Evolutionary conservation across 1,140 invertebrate genomes (phyloP), one percentile per base, ranked within the genome.

Genomic region (Eufriesea mexicana): DNA sequence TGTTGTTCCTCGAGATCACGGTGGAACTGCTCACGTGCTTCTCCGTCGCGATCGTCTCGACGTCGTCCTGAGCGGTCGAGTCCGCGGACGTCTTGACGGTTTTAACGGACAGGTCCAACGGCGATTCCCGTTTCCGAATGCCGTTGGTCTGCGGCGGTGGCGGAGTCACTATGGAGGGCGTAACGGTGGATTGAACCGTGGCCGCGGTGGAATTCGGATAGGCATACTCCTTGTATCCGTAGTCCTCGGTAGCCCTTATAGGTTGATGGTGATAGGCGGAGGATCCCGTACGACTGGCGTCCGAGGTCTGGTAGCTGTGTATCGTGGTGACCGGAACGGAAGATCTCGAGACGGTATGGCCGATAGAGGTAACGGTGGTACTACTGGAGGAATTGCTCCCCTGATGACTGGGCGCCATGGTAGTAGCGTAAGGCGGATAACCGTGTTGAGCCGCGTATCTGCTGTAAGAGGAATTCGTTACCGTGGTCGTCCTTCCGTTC

Each of bases 51-150:
- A 84, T 84, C 20, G 82, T 88, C n/a, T 96, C 95, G 7, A 93
- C 89, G 71, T 97, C 96, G 88, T 97, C 96, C 89, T 96, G 95
- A 1, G 96, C 96, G 2, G 97, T 98, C 1, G 97, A 98, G 92
- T 98, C 97, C 0, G 97, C 97, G 2, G 97, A 96, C 57, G 97
- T 97, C 89, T 97, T 96, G 0, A 98, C 96, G 0, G 97, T 98
- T 91, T 98, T 98, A 55, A 98, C 97, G 0, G 97, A 98, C 20
- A 98, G 94, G 93, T 98, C 97, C 66, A 98, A 91, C 0, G 97
- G 97, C 1, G 97, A 97, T 90, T 97, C 96, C 55, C 96, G 94
- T 91, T 96, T 97, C 72, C 92, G 92, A 2, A 91, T n/a, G 0
- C 90, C 90, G 61, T 91, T 94, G 20, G 85, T 86, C 42, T 91